A percentile compares a stretch with the other conserved stretches of the same genome.
Evolutionary conservation across 2,113 vertebrate species (phyloP).

Genomic region (Proteles cristata): DNA sequence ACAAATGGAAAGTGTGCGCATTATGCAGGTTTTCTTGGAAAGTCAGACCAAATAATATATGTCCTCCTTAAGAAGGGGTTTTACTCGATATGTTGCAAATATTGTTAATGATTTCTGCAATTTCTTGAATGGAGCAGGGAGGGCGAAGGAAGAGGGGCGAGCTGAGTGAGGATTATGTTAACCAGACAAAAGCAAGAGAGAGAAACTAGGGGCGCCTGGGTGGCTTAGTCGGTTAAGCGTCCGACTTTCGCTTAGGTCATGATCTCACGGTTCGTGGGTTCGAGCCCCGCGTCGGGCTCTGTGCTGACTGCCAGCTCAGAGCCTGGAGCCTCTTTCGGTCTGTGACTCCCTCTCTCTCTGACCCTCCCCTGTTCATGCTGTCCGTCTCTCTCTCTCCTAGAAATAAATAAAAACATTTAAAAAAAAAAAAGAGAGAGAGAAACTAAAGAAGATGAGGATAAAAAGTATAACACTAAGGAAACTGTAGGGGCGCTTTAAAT

Average conservation of each 20-base stretch:
- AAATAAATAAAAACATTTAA: no score
- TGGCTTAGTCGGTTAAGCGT: no score
- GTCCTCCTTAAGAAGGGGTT: neutral
- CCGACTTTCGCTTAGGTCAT: no score
- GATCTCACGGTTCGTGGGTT: no score
- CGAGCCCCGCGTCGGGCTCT: no score
- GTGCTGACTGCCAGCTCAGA: no score
- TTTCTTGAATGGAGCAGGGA: neutral
- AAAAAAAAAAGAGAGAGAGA: no score
- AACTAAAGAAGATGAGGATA: neutral
- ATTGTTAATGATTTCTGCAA: neutral
- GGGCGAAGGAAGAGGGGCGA: neutral
- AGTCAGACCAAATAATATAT: neutral
- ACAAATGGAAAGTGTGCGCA: neutral
- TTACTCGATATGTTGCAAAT: neutral
- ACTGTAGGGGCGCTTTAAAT: rapidly evolving
- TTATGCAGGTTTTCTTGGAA: neutral
- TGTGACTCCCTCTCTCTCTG: no score
- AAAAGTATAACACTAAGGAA: rapidly evolving
- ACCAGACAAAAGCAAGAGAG: neutral
- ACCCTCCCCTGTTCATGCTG: no score
- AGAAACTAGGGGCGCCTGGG: no score
- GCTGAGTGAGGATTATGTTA: neutral
- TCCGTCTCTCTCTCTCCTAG: no score
- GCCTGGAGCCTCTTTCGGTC: no score